These are phyloP conservation scores for Lutraria lutraria DNA, from an alignment of 2,888 invertebrate species.

Conservation along the genomic window DNA sequence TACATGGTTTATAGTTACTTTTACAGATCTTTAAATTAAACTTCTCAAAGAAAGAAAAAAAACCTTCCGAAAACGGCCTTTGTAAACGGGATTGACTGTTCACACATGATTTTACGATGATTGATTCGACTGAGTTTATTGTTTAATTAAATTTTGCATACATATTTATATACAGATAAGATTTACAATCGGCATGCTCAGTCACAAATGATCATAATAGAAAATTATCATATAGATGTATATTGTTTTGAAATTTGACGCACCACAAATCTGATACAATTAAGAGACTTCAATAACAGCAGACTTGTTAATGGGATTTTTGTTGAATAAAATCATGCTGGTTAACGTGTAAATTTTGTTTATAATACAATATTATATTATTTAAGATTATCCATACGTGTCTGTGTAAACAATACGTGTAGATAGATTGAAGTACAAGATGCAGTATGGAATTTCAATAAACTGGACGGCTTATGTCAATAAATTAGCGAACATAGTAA, in stretches of 20 bases:
- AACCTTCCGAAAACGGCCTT: too few species aligned
- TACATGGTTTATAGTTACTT: too few species aligned
- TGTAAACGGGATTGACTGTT: too few species aligned
- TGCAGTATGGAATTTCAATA: neutral
- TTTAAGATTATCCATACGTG: neutral
- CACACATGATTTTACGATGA: neutral
- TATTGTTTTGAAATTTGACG: neutral
- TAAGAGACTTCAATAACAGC: neutral
- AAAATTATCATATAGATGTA: neutral
- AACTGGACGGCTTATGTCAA: neutral
- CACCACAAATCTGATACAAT: neutral
- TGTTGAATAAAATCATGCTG: neutral
- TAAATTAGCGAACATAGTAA: neutral
- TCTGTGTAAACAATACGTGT: neutral
- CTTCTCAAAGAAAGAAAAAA: too few species aligned
- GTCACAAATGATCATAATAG: neutral
- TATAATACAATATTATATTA: neutral
- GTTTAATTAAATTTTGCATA: neutral
- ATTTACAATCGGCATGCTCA: neutral
- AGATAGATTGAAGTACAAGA: neutral
- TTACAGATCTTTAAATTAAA: too few species aligned
- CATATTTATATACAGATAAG: too few species aligned
- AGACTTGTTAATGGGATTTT: neutral
- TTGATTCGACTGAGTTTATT: neutral
- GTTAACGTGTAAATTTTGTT: conserved; percentile 7